A percentile compares a stretch with the other conserved stretches of the same genome.
phyloP scores from a whole-genome alignment of 2,888 invertebrate genomes.

The Platerodrilus igneus region DNA sequence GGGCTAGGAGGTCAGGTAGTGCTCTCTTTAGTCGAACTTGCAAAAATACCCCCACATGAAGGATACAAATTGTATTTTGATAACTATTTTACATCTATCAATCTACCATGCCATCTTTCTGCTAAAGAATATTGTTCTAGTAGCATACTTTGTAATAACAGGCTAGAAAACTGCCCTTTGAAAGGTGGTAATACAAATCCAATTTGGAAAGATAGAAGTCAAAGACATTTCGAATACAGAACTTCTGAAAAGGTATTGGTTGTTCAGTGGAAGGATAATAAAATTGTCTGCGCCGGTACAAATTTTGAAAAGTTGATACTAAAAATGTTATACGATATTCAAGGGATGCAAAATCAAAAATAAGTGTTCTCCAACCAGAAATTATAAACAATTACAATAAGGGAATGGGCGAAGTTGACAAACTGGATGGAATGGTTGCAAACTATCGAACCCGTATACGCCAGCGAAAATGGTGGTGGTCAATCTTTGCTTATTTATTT shows the following conservation, averaged over 20 bases:
- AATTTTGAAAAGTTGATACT: slow-evolving; percentile 1
- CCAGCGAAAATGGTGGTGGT: slow-evolving; percentile 18
- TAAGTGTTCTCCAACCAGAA: slow-evolving; percentile 4
- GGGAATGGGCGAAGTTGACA: slow-evolving; percentile 18
- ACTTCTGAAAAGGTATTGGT: slow-evolving; percentile 1
- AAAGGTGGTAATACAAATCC: too few species aligned
- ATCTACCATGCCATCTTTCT: slow-evolving; percentile 4
- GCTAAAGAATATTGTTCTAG: slow-evolving; percentile 12
- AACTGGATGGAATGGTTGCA: slow-evolving; percentile 10
- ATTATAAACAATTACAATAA: slow-evolving; percentile 13
- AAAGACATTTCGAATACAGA: slow-evolving; percentile 5
- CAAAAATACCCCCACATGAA: slow-evolving; percentile 13
- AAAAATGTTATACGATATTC: neutral
- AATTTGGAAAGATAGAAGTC: slow-evolving; percentile 1
- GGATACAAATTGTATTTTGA: slow-evolving; percentile 21
- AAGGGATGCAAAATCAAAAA: slow-evolving; percentile 5
- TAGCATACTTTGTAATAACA: slow-evolving; percentile 19
- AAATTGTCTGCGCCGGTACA: slow-evolving; percentile 1
- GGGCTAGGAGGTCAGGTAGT: slow-evolving; percentile 29
- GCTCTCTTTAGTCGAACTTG: slow-evolving; percentile 15
- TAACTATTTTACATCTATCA: slow-evolving; percentile 13
- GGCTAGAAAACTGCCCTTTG: slow-evolving; percentile 4
- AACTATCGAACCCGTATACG: slow-evolving; percentile 11
- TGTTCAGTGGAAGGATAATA: slow-evolving; percentile 8
- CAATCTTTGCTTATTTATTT: slow-evolving; percentile 16